These are phyloP conservation scores for Drosophila mercatorum DNA, from an alignment of 2,888 invertebrate genomes.

Conservation along the genomic window DNA sequence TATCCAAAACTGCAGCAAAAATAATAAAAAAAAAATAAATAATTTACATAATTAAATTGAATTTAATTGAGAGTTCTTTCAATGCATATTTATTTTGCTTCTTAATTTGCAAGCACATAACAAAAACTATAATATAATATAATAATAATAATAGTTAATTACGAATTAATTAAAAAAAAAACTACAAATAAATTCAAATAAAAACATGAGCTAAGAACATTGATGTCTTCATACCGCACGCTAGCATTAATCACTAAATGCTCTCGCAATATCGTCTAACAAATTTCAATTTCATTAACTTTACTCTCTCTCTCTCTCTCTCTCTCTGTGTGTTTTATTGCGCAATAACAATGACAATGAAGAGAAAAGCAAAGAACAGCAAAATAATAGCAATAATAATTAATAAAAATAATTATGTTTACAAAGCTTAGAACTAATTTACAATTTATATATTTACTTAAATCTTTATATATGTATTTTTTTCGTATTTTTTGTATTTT, in stretches of 20 bases:
- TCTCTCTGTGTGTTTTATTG: slow-evolving; percentile 28
- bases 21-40: slow-evolving; percentile 10
- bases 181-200: slow-evolving; percentile 79
- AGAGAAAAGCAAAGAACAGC: slow-evolving; percentile 34
- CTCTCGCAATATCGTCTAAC: slow-evolving; percentile 37
- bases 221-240: slow-evolving; percentile 73
- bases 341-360: slow-evolving; percentile 54
- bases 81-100: slow-evolving; percentile 57
- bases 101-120: slow-evolving; percentile 76
- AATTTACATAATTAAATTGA: slow-evolving; percentile 10
- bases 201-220: slow-evolving; percentile 75
- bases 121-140: slow-evolving; percentile 53
- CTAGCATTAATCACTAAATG: slow-evolving; percentile 45
- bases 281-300: slow-evolving; percentile 41
- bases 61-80: slow-evolving; percentile 29
- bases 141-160: slow-evolving; percentile 43
- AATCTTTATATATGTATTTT: slow-evolving; percentile 10
- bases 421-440: slow-evolving; percentile 26
- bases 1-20: slow-evolving; percentile 30
- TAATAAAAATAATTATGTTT: slow-evolving; percentile 3
- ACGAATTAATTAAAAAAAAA: slow-evolving; percentile 76
- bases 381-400: slow-evolving; percentile 2
- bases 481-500: slow-evolving; percentile 1
- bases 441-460: slow-evolving; percentile 15
- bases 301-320: background rate